Conservation (phyloP, 2,113 vertebrate genomes). For the Rissa tridactyla region DNA sequence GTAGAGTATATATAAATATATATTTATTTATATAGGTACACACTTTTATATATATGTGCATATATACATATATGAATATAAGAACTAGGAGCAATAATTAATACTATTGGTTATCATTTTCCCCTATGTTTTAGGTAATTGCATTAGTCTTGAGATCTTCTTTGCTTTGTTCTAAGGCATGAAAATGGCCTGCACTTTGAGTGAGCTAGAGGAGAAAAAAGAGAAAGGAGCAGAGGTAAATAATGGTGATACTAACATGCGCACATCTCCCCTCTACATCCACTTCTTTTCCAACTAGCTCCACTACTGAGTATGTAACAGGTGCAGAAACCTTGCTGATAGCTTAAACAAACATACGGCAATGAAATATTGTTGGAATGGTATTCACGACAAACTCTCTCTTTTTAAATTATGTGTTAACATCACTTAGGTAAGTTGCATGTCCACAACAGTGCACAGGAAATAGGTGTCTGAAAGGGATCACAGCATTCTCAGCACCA, state of each 20-base stretch:
- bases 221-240: not conserved
- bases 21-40: not conserved
- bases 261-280: not conserved
- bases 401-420: not conserved
- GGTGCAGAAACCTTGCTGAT: not conserved
- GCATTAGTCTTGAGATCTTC: not conserved
- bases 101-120: not conserved
- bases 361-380: not conserved
- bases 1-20: not conserved
- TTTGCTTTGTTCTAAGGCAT: not conserved
- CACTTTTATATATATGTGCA: not conserved
- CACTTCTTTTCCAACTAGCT: not conserved
- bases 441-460: accelerated
- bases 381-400: not conserved
- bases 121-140: not conserved
- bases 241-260: not conserved
- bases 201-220: not conserved
- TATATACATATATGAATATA: not conserved
- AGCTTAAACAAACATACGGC: not conserved
- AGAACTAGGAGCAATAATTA: not conserved
- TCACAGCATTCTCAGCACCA: accelerated
- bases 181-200: not conserved
- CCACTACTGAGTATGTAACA: not conserved
- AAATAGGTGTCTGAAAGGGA: not conserved
- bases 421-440: not conserved